phyloP scores from a whole-genome alignment of 2,113 vertebrate species.

The Tachysurus vachellii region DNA sequence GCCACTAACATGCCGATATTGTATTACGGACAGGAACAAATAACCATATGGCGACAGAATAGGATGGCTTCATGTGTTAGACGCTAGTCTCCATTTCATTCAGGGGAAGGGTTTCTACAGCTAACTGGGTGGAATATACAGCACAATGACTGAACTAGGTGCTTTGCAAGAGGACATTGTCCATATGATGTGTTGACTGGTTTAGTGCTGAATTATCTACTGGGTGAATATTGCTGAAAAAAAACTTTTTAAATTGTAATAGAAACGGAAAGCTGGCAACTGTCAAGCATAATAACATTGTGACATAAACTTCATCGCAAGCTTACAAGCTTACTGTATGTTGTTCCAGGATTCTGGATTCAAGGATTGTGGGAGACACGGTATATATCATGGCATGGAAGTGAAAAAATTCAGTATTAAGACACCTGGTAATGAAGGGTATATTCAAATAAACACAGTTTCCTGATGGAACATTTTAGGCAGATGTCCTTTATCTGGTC shows the following conservation, averaged over 20 bases:
- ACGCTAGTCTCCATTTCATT: slow-evolving; percentile 40
- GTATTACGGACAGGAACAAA: slow-evolving; percentile 61
- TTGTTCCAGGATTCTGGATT: background rate
- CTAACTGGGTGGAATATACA: slow-evolving; percentile 25
- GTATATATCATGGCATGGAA: background rate
- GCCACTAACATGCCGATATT: slow-evolving; percentile 63
- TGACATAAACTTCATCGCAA: background rate
- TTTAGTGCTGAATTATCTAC: background rate
- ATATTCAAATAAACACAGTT: background rate
- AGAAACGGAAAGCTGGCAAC: slow-evolving; percentile 2
- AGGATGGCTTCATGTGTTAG: slow-evolving; percentile 47
- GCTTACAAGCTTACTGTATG: background rate
- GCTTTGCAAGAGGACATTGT: background rate
- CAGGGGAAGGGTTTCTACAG: slow-evolving; percentile 6
- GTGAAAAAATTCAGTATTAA: background rate
- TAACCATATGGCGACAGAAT: slow-evolving; percentile 53
- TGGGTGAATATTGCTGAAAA: background rate
- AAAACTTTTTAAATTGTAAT: slow-evolving; percentile 20
- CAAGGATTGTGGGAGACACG: background rate
- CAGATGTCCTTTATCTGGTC: background rate
- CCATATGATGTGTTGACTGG: background rate
- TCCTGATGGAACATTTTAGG: background rate
- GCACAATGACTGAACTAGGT: background rate
- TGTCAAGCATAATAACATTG: background rate
- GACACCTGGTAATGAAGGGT: too few species aligned